These are phyloP conservation scores for Amphibalanus amphitrite DNA, from an alignment of 1,140 invertebrate species.

Conservation along the genomic window DNA sequence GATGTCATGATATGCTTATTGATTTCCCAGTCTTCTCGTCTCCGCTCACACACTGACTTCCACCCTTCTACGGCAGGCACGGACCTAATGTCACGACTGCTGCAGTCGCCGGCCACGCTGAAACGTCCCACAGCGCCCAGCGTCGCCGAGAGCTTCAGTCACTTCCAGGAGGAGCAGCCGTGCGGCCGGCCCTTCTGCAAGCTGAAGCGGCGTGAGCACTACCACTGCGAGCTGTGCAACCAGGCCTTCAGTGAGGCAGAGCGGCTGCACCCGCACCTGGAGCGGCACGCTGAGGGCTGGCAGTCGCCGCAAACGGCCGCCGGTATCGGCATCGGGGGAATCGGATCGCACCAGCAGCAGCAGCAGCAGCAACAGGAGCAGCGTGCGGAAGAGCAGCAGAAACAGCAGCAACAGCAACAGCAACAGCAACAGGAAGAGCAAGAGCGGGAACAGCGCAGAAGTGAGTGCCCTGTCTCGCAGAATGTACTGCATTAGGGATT, in stretches of 20 bases:
- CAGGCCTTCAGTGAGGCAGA: constrained; percentile 55
- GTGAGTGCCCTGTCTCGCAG: too few relatives aligned
- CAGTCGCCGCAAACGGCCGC: constrained; percentile 5
- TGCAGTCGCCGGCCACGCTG: constrained; percentile 21
- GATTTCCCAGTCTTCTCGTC: too few relatives aligned
- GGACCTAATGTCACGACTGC: constrained; percentile 19
- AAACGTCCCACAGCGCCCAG: constrained; percentile 10
- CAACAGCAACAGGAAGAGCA: constrained; percentile 10
- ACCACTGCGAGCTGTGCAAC: constrained; percentile 72
- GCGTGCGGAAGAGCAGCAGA: constrained; percentile 5
- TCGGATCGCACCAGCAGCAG: too few relatives aligned
- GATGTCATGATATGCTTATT: too few relatives aligned
- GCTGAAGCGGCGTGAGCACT: constrained; percentile 63
- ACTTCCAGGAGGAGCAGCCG: constrained; percentile 37
- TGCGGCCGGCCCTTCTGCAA: constrained; percentile 71
- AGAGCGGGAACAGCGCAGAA: neutral
- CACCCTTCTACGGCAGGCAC: neutral
- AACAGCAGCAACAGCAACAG: constrained; percentile 11
- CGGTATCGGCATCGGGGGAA: too few relatives aligned
- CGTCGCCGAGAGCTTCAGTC: constrained; percentile 25
- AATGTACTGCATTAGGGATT: too few relatives aligned
- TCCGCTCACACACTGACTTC: too few relatives aligned
- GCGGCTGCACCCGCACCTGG: constrained; percentile 44
- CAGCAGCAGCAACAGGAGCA: constrained; percentile 5
- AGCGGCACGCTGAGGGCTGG: constrained; percentile 34